Evolutionary conservation across 2,113 vertebrate species (phyloP), one percentile per base, ranked within the genome.

Genomic region (Phrynosoma platyrhinos): DNA sequence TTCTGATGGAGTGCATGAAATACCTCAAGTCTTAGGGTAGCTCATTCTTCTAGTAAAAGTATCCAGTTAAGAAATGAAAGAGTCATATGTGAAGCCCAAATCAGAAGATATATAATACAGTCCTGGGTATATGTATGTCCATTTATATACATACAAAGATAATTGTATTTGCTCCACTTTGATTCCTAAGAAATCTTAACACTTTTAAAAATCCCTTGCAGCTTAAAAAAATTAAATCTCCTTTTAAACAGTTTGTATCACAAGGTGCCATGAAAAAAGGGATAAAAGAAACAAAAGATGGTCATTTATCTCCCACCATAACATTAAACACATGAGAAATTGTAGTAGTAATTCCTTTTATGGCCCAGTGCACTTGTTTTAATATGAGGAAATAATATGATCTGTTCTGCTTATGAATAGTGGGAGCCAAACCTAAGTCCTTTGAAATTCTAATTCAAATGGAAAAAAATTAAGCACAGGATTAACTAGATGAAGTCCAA

Each of bases 141-240:
- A 32, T 40, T 74, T 47, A 30, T 42, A 90, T 82, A 27, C 21
- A 87, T 16, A 1, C 18, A 0, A 36, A 74, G n/a, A 32, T 0
- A 20, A 52, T 84, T 87, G 30, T 40, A 21, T 64, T n/a, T 30
- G 32, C 76, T 87, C 30, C 78, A 79, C 76, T 85, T 62, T 74
- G 5, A 40, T 68, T 6, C n/a, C 25, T 92, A 83, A 18, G 10
- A 12, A 30, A 16, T n/a, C 27, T 9, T 0, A 88, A 9, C 0
- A 20, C 62, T 83, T 47, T 91, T 90, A 1, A 75, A 92, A 91
- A 87, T 47, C 30, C 27, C 16, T 90, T 55, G 16, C 0, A 0
- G 25, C 10, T 82, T 5, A 47, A 71, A 83, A 80, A 88, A 7
- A 1, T 91, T 85, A 78, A 87, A 13, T 81, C 9, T 47, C 10